phyloP scores from a whole-genome alignment of 2,113 vertebrate genomes.

The Camelus dromedarius region DNA sequence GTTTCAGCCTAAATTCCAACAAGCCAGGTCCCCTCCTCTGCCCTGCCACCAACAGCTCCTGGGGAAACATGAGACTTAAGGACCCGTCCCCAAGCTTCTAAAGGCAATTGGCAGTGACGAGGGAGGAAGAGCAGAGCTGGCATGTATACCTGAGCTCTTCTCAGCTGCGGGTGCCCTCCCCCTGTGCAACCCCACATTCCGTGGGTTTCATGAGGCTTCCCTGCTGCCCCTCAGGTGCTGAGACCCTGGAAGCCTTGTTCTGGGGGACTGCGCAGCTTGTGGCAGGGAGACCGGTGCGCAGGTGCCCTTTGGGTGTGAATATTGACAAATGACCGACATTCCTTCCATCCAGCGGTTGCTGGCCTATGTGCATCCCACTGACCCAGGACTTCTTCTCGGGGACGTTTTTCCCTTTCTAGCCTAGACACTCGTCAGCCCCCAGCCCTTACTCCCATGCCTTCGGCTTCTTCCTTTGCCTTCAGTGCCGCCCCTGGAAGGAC shows the following conservation, averaged over 20 bases:
- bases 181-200: neutral
- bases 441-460: neutral
- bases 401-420: neutral
- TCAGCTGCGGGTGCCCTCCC: neutral
- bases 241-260: neutral
- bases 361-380: neutral
- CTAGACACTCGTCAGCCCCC: neutral
- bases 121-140: neutral
- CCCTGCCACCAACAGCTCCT: neutral
- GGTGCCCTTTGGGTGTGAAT: neutral
- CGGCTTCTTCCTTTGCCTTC: neutral
- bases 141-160: neutral
- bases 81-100: neutral
- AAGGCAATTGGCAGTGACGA: neutral
- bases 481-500: slow-evolving; percentile 94
- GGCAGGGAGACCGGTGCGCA: neutral
- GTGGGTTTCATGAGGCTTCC: neutral
- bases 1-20: neutral
- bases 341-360: neutral
- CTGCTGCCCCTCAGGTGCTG: neutral
- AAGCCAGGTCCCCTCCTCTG: neutral
- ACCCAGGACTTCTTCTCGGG: neutral
- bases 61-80: neutral
- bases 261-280: neutral
- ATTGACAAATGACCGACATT: neutral